Evolutionary conservation across 2,888 invertebrate genomes (phyloP).

Genomic region (Hirtodrosophila trivittata): DNA sequence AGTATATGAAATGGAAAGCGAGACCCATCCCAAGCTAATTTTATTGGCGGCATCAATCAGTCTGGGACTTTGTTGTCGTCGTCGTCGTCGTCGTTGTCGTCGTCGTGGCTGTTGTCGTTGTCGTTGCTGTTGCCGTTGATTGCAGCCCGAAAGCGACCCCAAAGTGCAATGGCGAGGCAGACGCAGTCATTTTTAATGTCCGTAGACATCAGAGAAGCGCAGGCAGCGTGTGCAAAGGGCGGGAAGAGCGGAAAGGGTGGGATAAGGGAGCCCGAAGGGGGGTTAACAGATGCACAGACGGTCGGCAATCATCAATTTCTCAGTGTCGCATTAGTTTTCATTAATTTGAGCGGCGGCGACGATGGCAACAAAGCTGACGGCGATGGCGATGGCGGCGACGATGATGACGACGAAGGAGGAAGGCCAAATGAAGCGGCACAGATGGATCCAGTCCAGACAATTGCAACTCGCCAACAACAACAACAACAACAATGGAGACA

Average conservation of each 20-base stretch:
- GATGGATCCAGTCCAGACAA: slow-evolving; percentile 69
- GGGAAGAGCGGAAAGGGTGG: not conserved
- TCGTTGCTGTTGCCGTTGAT: slow-evolving; percentile 48
- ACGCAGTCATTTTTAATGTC: slow-evolving; percentile 77
- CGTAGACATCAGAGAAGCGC: slow-evolving; percentile 44
- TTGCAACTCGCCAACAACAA: slow-evolving; percentile 38
- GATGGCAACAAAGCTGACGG: slow-evolving; percentile 20
- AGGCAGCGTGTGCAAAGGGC: slow-evolving; percentile 2
- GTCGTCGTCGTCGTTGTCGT: slow-evolving; percentile 23
- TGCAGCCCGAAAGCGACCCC: slow-evolving; percentile 72
- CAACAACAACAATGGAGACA: slow-evolving; percentile 4
- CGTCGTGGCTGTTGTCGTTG: slow-evolving; percentile 24
- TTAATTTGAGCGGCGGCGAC: slow-evolving; percentile 74
- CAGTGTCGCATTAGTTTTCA: slow-evolving; percentile 81
- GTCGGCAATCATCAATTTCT: slow-evolving; percentile 78
- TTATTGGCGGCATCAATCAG: slow-evolving; percentile 76
- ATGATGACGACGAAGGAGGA: slow-evolving; percentile 10
- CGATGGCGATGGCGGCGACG: slow-evolving; percentile 46
- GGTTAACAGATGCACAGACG: slow-evolving; percentile 44
- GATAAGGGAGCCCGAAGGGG: not conserved
- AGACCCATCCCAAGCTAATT: slow-evolving; percentile 57
- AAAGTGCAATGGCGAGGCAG: slow-evolving; percentile 73
- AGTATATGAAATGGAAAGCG: slow-evolving; percentile 22
- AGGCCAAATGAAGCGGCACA: slow-evolving; percentile 66
- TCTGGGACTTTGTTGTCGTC: slow-evolving; percentile 45